Conservation (phyloP, 2,797 vertebrate species). For the Cephalopachus bancanus region DNA sequence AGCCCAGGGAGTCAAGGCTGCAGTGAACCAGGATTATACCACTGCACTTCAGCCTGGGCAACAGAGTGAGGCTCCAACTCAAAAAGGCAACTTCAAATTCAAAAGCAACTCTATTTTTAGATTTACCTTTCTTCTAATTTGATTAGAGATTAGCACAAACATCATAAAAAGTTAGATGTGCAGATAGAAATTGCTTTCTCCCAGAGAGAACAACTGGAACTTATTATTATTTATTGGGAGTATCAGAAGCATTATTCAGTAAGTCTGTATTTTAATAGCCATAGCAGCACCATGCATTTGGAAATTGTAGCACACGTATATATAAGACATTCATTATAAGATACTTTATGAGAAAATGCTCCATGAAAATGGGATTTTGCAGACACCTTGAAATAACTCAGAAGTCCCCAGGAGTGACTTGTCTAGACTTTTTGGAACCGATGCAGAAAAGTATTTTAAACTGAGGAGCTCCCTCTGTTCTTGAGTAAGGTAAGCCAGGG, state of each 20-base stretch:
- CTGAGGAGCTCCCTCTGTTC: background rate
- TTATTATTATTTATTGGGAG: background rate
- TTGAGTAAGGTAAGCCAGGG: background rate
- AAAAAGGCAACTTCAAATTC: background rate
- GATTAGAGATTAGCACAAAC: background rate
- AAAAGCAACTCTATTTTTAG: conserved; percentile 30
- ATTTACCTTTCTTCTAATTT: conserved; percentile 31
- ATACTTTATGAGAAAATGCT: conserved; percentile 41
- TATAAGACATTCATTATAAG: background rate
- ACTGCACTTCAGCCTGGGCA: too few species aligned
- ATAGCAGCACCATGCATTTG: background rate
- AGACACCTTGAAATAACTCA: conserved; percentile 73
- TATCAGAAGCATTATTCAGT: background rate
- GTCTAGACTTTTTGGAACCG: conserved; percentile 72
- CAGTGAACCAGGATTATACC: too few species aligned
- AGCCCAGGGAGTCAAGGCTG: too few species aligned
- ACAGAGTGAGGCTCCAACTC: background rate
- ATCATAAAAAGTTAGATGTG: background rate
- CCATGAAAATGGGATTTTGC: background rate
- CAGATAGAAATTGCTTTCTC: background rate
- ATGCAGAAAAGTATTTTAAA: conserved; percentile 55
- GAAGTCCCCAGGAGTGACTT: conserved; percentile 51
- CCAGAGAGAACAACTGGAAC: background rate
- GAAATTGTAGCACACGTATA: background rate
- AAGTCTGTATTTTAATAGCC: conserved; percentile 25